These are phyloP conservation scores for Chrysopilus asiliformis DNA, from an alignment of 2,888 invertebrate species.

Conservation along the genomic window DNA sequence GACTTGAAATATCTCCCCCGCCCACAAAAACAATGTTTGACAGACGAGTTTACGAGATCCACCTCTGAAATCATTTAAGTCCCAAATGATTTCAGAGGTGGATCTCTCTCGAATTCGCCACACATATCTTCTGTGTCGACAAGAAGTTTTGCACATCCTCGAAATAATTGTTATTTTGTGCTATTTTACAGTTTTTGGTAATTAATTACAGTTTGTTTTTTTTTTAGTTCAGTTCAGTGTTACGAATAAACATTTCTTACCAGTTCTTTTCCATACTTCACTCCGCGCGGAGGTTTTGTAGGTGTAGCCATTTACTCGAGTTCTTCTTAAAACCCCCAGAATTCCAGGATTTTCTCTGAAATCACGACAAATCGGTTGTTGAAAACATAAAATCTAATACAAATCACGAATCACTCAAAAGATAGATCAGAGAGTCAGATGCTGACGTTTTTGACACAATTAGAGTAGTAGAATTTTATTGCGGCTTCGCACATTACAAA, in stretches of 20 bases:
- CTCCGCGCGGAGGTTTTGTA: constrained; percentile 73
- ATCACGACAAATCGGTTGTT: neutral
- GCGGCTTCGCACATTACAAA: neutral
- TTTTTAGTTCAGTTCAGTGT: too few species aligned
- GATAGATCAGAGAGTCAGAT: neutral
- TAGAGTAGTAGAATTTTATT: too few species aligned
- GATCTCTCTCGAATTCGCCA: too few species aligned
- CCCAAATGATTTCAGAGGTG: too few species aligned
- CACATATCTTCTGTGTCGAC: too few species aligned
- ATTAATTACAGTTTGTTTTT: too few species aligned
- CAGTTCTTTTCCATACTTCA: constrained; percentile 76
- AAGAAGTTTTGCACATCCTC: neutral
- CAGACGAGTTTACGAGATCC: too few species aligned
- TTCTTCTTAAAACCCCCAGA: neutral
- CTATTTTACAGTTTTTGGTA: neutral
- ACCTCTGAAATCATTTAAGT: too few species aligned
- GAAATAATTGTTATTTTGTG: neutral
- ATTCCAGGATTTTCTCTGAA: neutral
- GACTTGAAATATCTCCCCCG: too few species aligned
- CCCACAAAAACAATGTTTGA: too few species aligned
- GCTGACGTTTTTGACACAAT: too few species aligned
- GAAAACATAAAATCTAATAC: neutral
- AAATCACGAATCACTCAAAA: neutral
- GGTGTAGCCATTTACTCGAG: constrained; percentile 47
- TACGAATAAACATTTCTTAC: constrained; percentile 40